A percentile compares a stretch with the other conserved stretches of the same genome.
Conservation (phyloP, 92 coral and sea anemone species). For the Zoanthus sociatus region DNA sequence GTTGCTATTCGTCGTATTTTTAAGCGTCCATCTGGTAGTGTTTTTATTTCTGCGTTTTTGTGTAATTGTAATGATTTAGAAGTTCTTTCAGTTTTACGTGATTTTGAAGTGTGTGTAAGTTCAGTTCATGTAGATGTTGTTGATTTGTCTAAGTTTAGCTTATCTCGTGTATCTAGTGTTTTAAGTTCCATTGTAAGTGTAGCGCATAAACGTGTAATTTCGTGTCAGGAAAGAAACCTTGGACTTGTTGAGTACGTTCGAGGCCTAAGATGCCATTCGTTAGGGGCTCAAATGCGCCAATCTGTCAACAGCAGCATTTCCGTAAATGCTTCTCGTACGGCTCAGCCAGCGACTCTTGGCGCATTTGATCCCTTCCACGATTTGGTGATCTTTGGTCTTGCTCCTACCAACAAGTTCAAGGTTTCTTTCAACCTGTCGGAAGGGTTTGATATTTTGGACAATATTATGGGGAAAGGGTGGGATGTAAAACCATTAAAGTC, state of each 20-base stretch:
- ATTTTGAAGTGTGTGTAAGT: slow-evolving; percentile 18
- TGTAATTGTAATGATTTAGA: neutral
- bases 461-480: slow-evolving; percentile 60
- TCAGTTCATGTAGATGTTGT: neutral
- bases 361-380: slow-evolving; percentile 25
- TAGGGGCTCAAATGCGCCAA: slow-evolving; percentile 34
- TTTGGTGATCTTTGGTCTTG: slow-evolving; percentile 32
- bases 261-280: slow-evolving; percentile 31
- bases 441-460: slow-evolving; percentile 40
- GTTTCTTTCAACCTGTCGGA: slow-evolving; percentile 28
- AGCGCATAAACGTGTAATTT: slow-evolving; percentile 15
- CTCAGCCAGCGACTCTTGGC: slow-evolving; percentile 14
- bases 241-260: slow-evolving; percentile 7
- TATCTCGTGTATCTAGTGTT: neutral
- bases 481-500: slow-evolving; percentile 49
- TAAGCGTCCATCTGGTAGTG: slow-evolving; percentile 1
- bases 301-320: slow-evolving; percentile 27
- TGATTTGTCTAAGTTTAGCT: slow-evolving; percentile 3
- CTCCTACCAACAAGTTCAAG: slow-evolving; percentile 38
- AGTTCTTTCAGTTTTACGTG: slow-evolving; percentile 22
- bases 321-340: slow-evolving; percentile 21
- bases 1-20: slow-evolving; percentile 15
- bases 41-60: slow-evolving; percentile 18
- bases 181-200: neutral
- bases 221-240: slow-evolving; percentile 53